These are phyloP conservation scores for Limanda limanda DNA, from an alignment of 2,113 vertebrate species.

Conservation along the genomic window DNA sequence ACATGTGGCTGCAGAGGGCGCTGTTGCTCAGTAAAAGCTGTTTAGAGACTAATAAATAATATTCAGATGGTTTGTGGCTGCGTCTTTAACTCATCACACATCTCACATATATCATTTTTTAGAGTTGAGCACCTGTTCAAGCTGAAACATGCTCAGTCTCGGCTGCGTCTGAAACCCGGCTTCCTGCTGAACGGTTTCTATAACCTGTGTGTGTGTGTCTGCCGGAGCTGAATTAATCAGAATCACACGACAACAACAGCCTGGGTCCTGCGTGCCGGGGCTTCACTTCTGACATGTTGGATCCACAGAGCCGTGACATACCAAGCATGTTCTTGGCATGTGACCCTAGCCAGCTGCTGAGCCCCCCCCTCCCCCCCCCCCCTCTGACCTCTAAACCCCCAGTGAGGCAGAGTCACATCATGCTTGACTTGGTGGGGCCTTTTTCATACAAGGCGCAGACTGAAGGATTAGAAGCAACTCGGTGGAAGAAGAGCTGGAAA, in stretches of 20 bases:
- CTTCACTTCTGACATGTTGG: slow-evolving; percentile 49
- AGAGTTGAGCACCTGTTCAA: neutral
- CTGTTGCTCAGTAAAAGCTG: too few relatives aligned
- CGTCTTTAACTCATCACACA: neutral
- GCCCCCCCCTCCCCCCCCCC: neutral
- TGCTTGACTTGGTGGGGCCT: slow-evolving; percentile 32
- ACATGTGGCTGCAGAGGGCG: too few relatives aligned
- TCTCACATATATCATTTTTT: neutral
- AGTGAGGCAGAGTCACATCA: slow-evolving; percentile 19
- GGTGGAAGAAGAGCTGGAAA: slow-evolving; percentile 8
- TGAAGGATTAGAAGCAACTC: neutral
- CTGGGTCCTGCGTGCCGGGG: slow-evolving; percentile 27
- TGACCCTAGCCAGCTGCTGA: slow-evolving; percentile 53
- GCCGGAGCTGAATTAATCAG: slow-evolving; percentile 38
- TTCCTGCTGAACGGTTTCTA: neutral
- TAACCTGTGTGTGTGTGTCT: slow-evolving; percentile 16
- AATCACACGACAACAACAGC: slow-evolving; percentile 47
- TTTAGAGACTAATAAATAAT: too few relatives aligned
- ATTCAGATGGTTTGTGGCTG: neutral
- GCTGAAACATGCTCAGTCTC: neutral
- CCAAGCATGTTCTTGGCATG: slow-evolving; percentile 49
- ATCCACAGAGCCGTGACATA: slow-evolving; percentile 45
- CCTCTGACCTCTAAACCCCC: slow-evolving; percentile 32
- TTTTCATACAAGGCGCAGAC: neutral
- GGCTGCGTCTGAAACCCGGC: too few relatives aligned